Evolutionary conservation across 2,888 invertebrate species (phyloP), one percentile per base, ranked within the genome.

Genomic region (Troides aeacus): DNA sequence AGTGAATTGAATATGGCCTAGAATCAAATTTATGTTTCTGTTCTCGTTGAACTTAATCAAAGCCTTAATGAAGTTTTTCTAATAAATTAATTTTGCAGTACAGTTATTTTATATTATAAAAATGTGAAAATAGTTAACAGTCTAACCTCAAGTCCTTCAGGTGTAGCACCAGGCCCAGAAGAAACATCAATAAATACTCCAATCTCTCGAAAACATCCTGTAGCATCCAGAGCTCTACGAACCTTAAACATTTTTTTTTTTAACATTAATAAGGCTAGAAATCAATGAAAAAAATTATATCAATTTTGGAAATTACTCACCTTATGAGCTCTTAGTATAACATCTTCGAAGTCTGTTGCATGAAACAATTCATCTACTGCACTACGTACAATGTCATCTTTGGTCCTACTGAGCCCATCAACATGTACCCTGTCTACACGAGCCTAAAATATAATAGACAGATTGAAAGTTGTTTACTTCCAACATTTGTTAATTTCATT

Each of bases 201-300:
- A 66, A 99, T 95, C 78, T 96, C 96, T 71, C 96, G 96, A 87
- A 99, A 99, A 81, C 99, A 97, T 7, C 98, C 98, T 76, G 98
- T 93, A 66, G 95, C 94, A 81, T 97, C 96, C 69, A 99, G 90
- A 74, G 96, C 96, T 23, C 94, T 92, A 66, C 96, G 94, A 17
- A 96, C 96, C 88, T 95, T 90, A 18, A 53, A n/a, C 17, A 53
- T n/a, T 10, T 39, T 7, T 39, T 39, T 39, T 39, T 39, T 39
- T 10, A 10, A 10, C 30, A 3, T 30, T 2, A 5, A 30, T 30
- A 30, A 30, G 10, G 39, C 1, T 6, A 39, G 39, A 39, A 39
- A 39, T 7, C 39, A 39, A 6, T 10, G 7, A 7, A 39, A 39
- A 10, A 39, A 39, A 7, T 10, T 7, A 39, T 39, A 39, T 39